These are phyloP conservation scores for Dicrostonyx torquatus DNA, from an alignment of 2,797 vertebrate species.

Conservation along the genomic window DNA sequence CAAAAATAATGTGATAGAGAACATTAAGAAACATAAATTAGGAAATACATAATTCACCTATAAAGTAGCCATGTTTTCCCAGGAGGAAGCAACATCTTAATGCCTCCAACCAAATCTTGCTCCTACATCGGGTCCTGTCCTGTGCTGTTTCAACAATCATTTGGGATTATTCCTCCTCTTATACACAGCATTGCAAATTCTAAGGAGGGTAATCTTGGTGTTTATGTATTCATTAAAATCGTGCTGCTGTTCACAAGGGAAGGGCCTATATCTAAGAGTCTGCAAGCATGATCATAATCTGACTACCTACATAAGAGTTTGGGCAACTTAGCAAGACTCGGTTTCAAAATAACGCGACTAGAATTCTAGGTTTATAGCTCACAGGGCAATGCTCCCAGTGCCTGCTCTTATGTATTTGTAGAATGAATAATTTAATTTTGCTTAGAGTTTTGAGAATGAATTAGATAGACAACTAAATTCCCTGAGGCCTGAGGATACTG, in stretches of 20 bases:
- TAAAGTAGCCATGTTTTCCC: background rate
- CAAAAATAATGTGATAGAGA: background rate
- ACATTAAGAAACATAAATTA: background rate
- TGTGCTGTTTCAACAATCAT: background rate
- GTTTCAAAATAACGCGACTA: background rate
- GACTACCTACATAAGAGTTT: background rate
- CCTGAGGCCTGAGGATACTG: background rate
- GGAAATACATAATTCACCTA: background rate
- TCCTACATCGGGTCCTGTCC: background rate
- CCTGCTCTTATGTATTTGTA: background rate
- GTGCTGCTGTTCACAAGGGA: background rate
- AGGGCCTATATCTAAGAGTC: background rate
- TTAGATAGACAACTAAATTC: background rate
- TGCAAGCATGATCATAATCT: background rate
- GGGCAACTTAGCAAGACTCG: background rate
- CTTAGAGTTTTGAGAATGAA: background rate
- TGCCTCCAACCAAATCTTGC: background rate
- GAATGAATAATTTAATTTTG: background rate
- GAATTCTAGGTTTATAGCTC: background rate
- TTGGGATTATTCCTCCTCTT: background rate
- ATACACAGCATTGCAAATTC: background rate
- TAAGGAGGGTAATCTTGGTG: background rate
- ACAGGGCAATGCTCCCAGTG: background rate
- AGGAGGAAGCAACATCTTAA: background rate
- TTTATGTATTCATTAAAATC: background rate